Evolutionary conservation across 2,113 vertebrate species (phyloP).

Genomic region (Hiodon tergisus): DNA sequence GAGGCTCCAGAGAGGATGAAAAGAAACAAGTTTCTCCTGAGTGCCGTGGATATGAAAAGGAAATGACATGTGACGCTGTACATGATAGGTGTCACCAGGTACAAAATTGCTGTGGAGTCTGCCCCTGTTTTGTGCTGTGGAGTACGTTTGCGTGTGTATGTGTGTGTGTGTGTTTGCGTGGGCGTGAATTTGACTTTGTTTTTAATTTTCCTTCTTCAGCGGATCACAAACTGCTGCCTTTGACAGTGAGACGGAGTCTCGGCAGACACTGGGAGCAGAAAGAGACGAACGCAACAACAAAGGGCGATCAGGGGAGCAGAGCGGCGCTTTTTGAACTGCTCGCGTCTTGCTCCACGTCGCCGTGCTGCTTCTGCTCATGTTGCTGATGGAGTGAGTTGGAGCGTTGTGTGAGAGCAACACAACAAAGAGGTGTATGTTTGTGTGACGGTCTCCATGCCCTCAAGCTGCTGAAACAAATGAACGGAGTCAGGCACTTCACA

Average conservation of each 20-base stretch:
- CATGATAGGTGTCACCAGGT: not conserved
- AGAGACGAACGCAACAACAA: not conserved
- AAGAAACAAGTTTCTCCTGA: not conserved
- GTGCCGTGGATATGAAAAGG: slow-evolving; percentile 3
- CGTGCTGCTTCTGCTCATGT: too few relatives aligned
- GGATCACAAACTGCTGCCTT: not conserved
- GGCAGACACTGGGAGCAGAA: not conserved
- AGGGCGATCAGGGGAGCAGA: not conserved
- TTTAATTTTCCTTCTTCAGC: not conserved
- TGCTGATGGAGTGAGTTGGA: too few relatives aligned
- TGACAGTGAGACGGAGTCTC: not conserved
- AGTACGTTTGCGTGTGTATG: not conserved
- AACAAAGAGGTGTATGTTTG: too few relatives aligned
- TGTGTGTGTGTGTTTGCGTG: not conserved
- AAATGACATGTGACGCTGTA: not conserved
- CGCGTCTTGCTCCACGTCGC: too few relatives aligned
- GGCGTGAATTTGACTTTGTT: not conserved
- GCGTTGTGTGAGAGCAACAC: too few relatives aligned
- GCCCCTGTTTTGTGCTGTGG: not conserved
- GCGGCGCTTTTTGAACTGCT: too few relatives aligned
- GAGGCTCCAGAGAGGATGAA: not conserved
- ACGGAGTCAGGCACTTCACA: too few relatives aligned
- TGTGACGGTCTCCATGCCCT: too few relatives aligned
- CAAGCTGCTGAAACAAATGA: too few relatives aligned
- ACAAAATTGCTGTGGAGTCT: not conserved